Percentiles rank a stretch among this genome's conserved stretches.
Evolutionary conservation across 2,888 invertebrate genomes (phyloP).

Genomic region (Scrobipalpa atriplicella): DNA sequence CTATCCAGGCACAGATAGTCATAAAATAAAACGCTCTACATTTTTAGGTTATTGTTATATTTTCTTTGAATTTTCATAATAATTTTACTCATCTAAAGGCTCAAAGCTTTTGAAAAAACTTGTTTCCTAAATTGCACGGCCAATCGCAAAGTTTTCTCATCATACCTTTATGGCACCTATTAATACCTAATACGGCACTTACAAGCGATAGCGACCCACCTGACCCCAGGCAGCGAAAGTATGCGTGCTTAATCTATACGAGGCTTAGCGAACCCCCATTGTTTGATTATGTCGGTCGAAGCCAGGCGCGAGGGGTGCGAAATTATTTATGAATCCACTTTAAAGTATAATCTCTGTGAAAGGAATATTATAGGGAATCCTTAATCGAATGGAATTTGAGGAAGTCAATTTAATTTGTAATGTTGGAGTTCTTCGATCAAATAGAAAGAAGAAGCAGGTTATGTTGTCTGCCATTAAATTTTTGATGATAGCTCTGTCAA

Average conservation of each 20-base stretch:
- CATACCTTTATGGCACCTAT: background rate
- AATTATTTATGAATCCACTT: conserved; percentile 18
- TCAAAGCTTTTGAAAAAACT: no score
- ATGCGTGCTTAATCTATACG: conserved; percentile 36
- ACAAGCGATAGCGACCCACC: background rate
- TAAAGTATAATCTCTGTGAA: background rate
- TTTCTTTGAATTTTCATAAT: no score
- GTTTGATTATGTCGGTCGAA: conserved; percentile 25
- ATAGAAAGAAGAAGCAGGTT: no score
- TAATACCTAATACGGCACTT: background rate
- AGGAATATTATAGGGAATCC: background rate
- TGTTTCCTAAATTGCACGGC: no score
- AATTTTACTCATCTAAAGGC: no score
- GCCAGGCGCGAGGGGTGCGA: conserved; percentile 10
- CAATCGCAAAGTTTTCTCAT: no score
- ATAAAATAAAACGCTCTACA: no score
- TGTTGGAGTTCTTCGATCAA: no score
- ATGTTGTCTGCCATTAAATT: no score
- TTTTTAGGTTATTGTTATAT: no score
- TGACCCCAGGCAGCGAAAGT: background rate
- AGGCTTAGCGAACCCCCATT: conserved; percentile 26
- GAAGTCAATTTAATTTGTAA: background rate
- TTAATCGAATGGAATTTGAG: background rate
- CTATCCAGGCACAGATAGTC: no score
- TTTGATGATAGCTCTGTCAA: no score